A percentile compares a stretch with the other conserved stretches of the same genome.
Conservation (phyloP, 1,140 invertebrate genomes). For the Drosophila baimaii region DNA sequence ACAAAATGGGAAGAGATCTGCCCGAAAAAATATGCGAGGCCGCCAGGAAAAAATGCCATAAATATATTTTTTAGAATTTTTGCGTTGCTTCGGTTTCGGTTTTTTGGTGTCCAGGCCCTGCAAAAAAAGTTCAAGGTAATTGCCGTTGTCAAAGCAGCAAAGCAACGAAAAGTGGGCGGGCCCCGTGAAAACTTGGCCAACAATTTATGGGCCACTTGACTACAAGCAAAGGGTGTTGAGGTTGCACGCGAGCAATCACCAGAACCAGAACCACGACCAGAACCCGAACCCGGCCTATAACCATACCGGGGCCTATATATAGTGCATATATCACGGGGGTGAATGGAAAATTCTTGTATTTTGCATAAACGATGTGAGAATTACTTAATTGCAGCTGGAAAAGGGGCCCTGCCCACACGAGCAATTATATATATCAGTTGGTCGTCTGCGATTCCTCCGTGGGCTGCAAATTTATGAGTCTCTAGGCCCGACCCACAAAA, state of each 20-base stretch:
- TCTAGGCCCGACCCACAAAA: constrained; percentile 61
- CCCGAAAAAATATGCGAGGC: constrained; percentile 23
- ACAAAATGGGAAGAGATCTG: constrained; percentile 57
- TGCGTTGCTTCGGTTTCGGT: not conserved
- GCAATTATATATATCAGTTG: constrained; percentile 38
- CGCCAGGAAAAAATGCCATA: constrained; percentile 54
- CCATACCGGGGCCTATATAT: constrained; percentile 10
- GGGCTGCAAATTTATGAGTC: constrained; percentile 68
- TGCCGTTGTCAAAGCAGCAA: constrained; percentile 79
- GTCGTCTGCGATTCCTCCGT: constrained; percentile 45
- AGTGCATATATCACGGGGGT: constrained; percentile 12
- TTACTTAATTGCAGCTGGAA: constrained; percentile 76
- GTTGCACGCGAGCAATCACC: constrained; percentile 79
- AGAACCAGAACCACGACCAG: constrained; percentile 29
- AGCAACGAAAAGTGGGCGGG: constrained; percentile 78
- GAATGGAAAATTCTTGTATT: constrained; percentile 62
- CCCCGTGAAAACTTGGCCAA: constrained; percentile 72
- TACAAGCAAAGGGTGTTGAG: constrained; percentile 83
- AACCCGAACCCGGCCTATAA: not conserved
- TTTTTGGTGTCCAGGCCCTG: constrained; percentile 21
- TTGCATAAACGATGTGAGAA: constrained; percentile 83
- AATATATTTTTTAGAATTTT: constrained; percentile 62
- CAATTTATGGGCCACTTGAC: constrained; percentile 82
- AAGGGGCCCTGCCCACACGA: constrained; percentile 28
- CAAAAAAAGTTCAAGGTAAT: constrained; percentile 78